Conservation (phyloP, 2,888 invertebrate genomes). For the Dugesia japonica region DNA sequence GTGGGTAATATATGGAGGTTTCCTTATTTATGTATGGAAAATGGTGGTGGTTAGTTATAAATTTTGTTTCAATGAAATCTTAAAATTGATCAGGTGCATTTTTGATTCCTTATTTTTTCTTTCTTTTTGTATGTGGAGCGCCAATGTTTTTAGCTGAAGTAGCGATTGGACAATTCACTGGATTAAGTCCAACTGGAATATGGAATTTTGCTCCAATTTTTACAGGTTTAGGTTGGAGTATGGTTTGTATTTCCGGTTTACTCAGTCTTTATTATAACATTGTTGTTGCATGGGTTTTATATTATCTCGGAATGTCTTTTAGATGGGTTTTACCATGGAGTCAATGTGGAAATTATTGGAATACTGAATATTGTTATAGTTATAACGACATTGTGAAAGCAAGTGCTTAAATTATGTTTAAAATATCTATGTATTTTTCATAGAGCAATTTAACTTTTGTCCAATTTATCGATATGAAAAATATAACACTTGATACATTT, state of each 20-base stretch:
- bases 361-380: slow-evolving; percentile 37
- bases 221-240: slow-evolving; percentile 46
- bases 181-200: slow-evolving; percentile 36
- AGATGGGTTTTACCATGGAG: slow-evolving; percentile 45
- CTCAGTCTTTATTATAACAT: slow-evolving; percentile 49
- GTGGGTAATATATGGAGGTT: slow-evolving; percentile 7
- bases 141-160: slow-evolving; percentile 33
- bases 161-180: slow-evolving; percentile 30
- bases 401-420: neutral
- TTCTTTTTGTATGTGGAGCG: slow-evolving; percentile 32
- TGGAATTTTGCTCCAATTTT: slow-evolving; percentile 37
- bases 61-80: no score
- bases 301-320: slow-evolving; percentile 47
- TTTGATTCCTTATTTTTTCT: slow-evolving; percentile 34
- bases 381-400: slow-evolving; percentile 9
- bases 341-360: slow-evolving; percentile 45
- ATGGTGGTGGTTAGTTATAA: neutral
- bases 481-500: neutral
- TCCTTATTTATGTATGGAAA: neutral
- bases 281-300: slow-evolving; percentile 48
- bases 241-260: slow-evolving; percentile 46
- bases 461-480: neutral
- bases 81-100: slow-evolving; percentile 31
- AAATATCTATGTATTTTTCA: neutral
- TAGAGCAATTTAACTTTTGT: neutral